Evolutionary conservation across 1,140 invertebrate species (phyloP).

Genomic region (Trichonephila clavipes): DNA sequence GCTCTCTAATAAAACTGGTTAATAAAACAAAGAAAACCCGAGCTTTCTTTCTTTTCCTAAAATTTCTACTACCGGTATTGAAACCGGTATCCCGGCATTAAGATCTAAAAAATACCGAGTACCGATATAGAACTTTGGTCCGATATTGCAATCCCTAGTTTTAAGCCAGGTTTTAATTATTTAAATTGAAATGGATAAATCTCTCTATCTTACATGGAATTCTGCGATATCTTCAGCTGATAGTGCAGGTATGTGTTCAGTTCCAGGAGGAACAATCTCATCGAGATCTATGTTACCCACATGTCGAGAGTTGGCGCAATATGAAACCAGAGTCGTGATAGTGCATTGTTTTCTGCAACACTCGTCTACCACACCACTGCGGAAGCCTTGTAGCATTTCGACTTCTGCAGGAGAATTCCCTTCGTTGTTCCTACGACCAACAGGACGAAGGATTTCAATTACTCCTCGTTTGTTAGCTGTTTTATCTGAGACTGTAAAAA

Average conservation of each 20-base stretch:
- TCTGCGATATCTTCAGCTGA: constrained; percentile 66
- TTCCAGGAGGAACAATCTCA: constrained; percentile 53
- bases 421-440: constrained; percentile 13
- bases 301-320: constrained; percentile 56
- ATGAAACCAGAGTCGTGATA: constrained; percentile 57
- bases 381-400: background rate
- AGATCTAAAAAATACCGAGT: too few species aligned
- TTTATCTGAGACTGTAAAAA: constrained; percentile 28
- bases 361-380: constrained; percentile 68
- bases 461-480: background rate
- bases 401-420: background rate
- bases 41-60: too few species aligned
- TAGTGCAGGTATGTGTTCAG: constrained; percentile 8
- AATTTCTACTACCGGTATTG: too few species aligned
- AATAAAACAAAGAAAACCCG: too few species aligned
- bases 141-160: too few species aligned
- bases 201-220: constrained; percentile 54
- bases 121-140: too few species aligned
- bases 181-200: background rate
- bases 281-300: constrained; percentile 43
- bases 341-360: constrained; percentile 72
- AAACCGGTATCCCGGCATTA: too few species aligned
- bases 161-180: background rate
- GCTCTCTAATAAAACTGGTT: too few species aligned
- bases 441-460: constrained; percentile 47